Percentiles rank a stretch among this genome's conserved stretches.
phyloP scores from a whole-genome alignment of 2,113 vertebrate genomes.

The Malaclemys terrapin region DNA sequence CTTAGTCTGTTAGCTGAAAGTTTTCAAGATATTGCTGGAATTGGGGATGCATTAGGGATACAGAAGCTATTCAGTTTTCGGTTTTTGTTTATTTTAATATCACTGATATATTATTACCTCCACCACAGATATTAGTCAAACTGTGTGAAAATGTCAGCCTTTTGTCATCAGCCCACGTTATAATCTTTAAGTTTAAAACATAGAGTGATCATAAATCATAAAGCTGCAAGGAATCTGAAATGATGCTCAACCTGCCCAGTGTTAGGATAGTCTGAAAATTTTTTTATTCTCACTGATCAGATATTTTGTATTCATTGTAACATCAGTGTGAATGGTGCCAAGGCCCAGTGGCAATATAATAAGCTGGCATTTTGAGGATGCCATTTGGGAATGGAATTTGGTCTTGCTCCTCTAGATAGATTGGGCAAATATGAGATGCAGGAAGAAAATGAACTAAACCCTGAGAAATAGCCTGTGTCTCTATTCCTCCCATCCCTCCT shows the following conservation, averaged over 20 bases:
- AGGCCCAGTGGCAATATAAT: neutral
- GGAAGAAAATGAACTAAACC: neutral
- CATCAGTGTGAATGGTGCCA: neutral
- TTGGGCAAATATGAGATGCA: neutral
- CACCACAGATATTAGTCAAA: conserved; percentile 13
- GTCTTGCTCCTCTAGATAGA: neutral
- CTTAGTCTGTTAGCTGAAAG: neutral
- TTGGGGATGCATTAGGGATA: neutral
- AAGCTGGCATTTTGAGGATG: neutral
- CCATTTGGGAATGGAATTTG: neutral
- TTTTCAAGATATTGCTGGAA: neutral
- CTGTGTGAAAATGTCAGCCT: neutral
- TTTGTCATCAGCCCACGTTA: neutral
- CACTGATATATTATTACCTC: neutral
- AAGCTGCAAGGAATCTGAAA: neutral
- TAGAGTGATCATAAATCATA: neutral
- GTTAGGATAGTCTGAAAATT: neutral
- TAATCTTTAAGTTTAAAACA: neutral
- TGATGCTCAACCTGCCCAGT: neutral
- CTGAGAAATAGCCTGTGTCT: neutral
- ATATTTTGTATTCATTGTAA: neutral
- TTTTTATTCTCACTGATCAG: neutral
- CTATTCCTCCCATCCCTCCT: neutral
- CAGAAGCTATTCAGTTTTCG: neutral
- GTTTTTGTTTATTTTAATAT: neutral